Percentiles rank a stretch among this genome's conserved stretches.
Evolutionary conservation across 2,113 vertebrate species (phyloP).

Genomic region (Girardinichthys multiradiatus): DNA sequence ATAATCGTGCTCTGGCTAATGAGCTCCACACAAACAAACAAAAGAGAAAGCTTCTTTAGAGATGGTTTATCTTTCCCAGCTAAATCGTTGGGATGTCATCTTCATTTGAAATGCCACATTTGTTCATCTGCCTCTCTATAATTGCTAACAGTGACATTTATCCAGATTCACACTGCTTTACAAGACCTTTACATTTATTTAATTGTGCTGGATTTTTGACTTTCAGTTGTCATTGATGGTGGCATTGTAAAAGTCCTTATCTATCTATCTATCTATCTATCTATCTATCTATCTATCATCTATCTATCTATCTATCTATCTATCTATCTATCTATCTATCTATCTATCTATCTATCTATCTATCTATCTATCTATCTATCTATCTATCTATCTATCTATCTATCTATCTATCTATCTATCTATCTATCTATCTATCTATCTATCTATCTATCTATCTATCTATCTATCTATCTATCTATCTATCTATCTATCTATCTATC

Average conservation of each 20-base stretch:
- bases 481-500: not conserved
- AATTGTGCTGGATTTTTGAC: slow-evolving; percentile 38
- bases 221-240: slow-evolving; percentile 13
- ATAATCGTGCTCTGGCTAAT: slow-evolving; percentile 7
- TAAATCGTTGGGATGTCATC: slow-evolving; percentile 6
- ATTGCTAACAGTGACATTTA: slow-evolving; percentile 62
- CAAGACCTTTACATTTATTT: slow-evolving; percentile 60
- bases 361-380: too few species aligned
- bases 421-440: not conserved
- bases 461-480: too few species aligned
- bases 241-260: not conserved
- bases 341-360: too few species aligned
- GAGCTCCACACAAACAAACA: slow-evolving; percentile 41
- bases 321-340: not conserved
- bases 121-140: slow-evolving; percentile 50
- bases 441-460: too few species aligned
- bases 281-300: not conserved
- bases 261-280: not conserved
- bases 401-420: not conserved
- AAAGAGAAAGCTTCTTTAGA: not conserved
- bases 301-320: not conserved
- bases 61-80: not conserved
- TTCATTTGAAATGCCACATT: slow-evolving; percentile 55
- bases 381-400: too few species aligned
- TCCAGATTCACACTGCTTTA: slow-evolving; percentile 47